Evolutionary conservation across 2,797 vertebrate species (phyloP).

Genomic region (Prunella strophiata): DNA sequence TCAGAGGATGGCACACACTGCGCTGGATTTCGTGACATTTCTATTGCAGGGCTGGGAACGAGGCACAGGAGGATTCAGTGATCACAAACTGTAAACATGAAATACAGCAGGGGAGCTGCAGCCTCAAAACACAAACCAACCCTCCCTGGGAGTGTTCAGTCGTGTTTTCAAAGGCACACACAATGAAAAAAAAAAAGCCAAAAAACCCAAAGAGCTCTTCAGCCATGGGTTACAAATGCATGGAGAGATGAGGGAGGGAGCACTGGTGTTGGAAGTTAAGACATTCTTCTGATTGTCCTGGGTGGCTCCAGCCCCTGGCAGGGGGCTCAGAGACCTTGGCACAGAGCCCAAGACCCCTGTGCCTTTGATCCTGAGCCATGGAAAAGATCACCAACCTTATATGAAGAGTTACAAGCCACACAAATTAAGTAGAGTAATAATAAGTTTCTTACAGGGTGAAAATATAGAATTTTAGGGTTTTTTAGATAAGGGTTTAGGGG

Average conservation of each 20-base stretch:
- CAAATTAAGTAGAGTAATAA: too few species aligned
- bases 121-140: conserved; percentile 36
- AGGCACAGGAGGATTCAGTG: background rate
- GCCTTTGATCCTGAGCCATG: too few species aligned
- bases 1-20: background rate
- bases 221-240: background rate
- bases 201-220: background rate
- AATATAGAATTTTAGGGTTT: too few species aligned
- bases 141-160: background rate
- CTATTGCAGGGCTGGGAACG: background rate
- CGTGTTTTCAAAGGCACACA: background rate
- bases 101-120: conserved; percentile 43
- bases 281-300: too few species aligned
- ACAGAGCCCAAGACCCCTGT: too few species aligned
- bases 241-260: background rate
- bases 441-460: too few species aligned
- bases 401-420: too few species aligned
- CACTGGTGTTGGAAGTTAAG: too few species aligned
- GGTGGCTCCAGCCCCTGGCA: too few species aligned
- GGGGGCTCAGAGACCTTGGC: too few species aligned
- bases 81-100: conserved; percentile 20
- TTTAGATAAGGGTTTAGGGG: too few species aligned
- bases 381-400: too few species aligned
- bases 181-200: fast-evolving
- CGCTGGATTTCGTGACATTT: conserved; percentile 36